phyloP scores from a whole-genome alignment of 1,140 invertebrate genomes.

The Ceratina calcarata region DNA sequence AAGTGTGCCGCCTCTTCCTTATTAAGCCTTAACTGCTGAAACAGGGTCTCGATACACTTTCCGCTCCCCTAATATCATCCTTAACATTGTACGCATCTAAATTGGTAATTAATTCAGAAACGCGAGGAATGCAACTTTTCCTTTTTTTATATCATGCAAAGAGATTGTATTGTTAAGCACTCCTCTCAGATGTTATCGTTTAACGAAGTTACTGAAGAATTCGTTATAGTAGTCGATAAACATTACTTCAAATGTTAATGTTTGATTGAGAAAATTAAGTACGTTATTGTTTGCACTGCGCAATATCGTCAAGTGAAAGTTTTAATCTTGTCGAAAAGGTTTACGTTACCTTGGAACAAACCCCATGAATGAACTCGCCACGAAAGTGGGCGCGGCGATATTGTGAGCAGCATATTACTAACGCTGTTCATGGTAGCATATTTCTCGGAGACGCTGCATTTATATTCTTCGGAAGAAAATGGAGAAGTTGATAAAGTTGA shows the following conservation, averaged over 20 bases:
- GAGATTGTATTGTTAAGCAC: too few species aligned
- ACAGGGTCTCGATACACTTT: constrained; percentile 1
- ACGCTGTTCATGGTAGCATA: background rate
- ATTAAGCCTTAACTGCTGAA: constrained; percentile 15
- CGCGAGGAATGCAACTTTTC: background rate
- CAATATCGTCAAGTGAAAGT: background rate
- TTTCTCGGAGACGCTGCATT: constrained; percentile 16
- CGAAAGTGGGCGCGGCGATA: constrained; percentile 25
- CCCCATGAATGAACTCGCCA: background rate
- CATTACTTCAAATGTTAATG: background rate
- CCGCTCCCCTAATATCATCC: background rate
- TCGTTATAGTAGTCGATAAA: background rate
- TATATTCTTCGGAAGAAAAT: background rate
- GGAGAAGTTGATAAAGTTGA: constrained; percentile 2
- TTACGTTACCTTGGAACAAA: constrained; percentile 15
- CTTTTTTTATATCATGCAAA: too few species aligned
- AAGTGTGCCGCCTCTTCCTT: constrained; percentile 16
- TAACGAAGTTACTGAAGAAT: too few species aligned
- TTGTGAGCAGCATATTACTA: constrained; percentile 1
- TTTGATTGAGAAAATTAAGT: background rate
- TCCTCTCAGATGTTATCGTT: too few species aligned
- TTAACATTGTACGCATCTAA: background rate
- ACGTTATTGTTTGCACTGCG: background rate
- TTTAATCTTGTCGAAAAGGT: constrained; percentile 19
- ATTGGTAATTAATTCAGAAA: background rate